A percentile compares a stretch with the other conserved stretches of the same genome.
These are phyloP conservation scores for Tinea trinotella DNA, from an alignment of 2,888 invertebrate genomes.

Conservation along the genomic window DNA sequence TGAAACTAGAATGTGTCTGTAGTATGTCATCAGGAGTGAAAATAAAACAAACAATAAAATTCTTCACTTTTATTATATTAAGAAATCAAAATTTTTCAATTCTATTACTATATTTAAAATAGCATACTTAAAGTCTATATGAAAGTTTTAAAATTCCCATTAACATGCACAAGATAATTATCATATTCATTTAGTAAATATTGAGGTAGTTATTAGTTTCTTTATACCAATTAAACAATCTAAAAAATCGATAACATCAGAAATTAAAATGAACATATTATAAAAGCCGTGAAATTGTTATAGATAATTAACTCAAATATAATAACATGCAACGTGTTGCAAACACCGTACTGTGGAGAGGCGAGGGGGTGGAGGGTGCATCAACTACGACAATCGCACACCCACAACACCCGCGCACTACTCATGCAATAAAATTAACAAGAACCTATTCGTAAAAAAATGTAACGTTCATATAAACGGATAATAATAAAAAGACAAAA, in stretches of 20 bases:
- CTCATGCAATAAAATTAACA: background rate
- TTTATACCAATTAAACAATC: conserved; percentile 69
- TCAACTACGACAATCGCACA: too few species aligned
- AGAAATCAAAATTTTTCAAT: conserved; percentile 69
- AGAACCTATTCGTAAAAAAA: background rate
- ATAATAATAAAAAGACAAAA: background rate
- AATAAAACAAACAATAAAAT: conserved; percentile 23
- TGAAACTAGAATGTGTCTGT: too few species aligned
- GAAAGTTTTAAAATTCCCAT: conserved; percentile 62
- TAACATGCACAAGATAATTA: conserved; percentile 70
- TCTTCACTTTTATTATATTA: conserved; percentile 66
- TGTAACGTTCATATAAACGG: background rate
- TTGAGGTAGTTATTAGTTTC: conserved; percentile 73
- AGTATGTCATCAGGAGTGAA: too few species aligned
- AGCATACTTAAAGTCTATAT: conserved; percentile 62
- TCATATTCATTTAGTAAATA: conserved; percentile 69
- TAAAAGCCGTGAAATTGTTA: background rate
- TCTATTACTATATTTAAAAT: conserved; percentile 65
- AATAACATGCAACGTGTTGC: background rate
- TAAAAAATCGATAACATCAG: conserved; percentile 22
- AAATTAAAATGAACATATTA: background rate
- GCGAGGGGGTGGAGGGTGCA: background rate
- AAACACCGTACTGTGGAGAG: background rate
- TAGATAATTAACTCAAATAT: background rate
- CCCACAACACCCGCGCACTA: too few species aligned